phyloP scores from a whole-genome alignment of 2,113 vertebrate species.

The Rynchops niger region DNA sequence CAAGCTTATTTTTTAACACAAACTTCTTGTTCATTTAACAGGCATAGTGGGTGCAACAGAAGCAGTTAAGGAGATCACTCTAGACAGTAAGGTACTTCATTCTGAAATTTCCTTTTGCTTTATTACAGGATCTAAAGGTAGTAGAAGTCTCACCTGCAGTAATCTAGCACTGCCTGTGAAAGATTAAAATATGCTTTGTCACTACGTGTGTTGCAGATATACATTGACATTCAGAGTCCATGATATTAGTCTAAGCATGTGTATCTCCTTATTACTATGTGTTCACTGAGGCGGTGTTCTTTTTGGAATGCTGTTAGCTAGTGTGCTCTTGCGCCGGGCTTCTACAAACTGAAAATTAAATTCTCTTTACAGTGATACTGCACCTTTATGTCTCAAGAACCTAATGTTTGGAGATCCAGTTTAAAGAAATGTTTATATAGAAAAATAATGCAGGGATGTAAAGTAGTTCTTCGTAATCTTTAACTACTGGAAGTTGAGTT shows the following conservation, averaged over 20 bases:
- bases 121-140: neutral
- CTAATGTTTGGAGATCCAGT: neutral
- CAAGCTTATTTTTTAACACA: neutral
- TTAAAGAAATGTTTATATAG: neutral
- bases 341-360: neutral
- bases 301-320: neutral
- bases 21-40: constrained; percentile 55
- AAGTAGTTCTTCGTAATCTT: neutral
- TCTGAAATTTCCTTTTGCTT: neutral
- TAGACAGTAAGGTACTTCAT: constrained; percentile 91
- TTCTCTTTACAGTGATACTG: neutral
- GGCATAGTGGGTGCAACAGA: constrained; percentile 86
- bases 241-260: neutral
- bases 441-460: neutral
- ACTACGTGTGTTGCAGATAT: neutral
- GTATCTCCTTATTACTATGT: neutral
- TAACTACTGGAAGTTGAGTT: neutral
- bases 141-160: neutral
- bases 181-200: neutral
- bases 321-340: neutral
- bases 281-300: neutral
- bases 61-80: constrained; percentile 87
- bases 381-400: neutral
- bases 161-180: neutral
- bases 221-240: neutral